Evolutionary conservation across 1,140 invertebrate species (phyloP), one percentile per base, ranked within the genome.

Genomic region (Frieseomelitta varia): DNA sequence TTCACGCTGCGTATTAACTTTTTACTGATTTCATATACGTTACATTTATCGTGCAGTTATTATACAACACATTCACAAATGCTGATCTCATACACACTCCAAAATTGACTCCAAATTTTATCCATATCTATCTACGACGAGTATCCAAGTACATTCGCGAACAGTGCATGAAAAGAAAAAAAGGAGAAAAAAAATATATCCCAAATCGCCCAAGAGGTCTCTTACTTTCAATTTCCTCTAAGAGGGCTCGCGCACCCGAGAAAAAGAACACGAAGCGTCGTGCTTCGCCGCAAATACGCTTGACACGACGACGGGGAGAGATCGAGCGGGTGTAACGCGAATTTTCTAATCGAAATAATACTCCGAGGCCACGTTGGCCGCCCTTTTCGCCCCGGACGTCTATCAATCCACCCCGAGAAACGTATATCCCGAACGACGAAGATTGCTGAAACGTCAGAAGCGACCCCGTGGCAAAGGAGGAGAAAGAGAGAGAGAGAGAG

Each of bases 401-500:
- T 72, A 19, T 27, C 58, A 15, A n/a, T 30, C 17, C 53, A 61
- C 61, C 81, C 65, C 30, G 74, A 73, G 82, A 56, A 75, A 81
- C 65, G 72, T 72, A 68, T 61, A 63, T 65, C 73, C n/a, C 56
- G 47, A 74, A 30, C 83, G 56, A 63, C 68, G 81, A 87, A 89
- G 88, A 90, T 84, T 89, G 80, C 30, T 71, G 81, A 89, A 30
- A 79, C 88, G 88, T 87, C 86, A 89, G 86, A 87, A 90, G 82
- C 85, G 63, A 84, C 87, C 81, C 56, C 71, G 73, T 73, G 80
- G 81, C 53, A 85, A 89, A 89, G 85, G 81, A 87, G 15, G 55
- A 19, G 55, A 56, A 56, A 56, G 55, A 19, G 19, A 56, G 15
- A 56, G 55, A 34, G 53, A 1, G 53, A 17, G 53, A 55, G 53